These are phyloP conservation scores for Macrophya annulata DNA, from an alignment of 2,888 invertebrate genomes.

Conservation along the genomic window DNA sequence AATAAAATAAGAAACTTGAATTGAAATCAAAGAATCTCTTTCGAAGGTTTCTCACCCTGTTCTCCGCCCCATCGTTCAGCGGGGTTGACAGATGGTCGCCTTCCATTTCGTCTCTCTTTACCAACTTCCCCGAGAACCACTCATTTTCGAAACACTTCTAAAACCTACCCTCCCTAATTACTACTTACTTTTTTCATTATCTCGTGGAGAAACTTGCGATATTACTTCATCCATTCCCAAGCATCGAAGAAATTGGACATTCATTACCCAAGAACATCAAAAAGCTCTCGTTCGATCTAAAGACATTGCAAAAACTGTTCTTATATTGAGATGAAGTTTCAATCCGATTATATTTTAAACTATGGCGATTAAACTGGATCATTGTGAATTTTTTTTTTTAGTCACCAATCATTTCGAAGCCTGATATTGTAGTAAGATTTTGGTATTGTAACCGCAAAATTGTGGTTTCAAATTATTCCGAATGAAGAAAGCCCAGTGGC, in stretches of 20 bases:
- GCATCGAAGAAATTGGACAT: neutral
- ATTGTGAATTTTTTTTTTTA: too few relatives aligned
- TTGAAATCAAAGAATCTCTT: constrained; percentile 26
- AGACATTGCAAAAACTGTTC: neutral
- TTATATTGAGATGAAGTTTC: neutral
- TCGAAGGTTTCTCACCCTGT: constrained; percentile 23
- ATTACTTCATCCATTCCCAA: neutral
- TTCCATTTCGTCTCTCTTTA: constrained; percentile 1
- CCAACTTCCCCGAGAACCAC: neutral
- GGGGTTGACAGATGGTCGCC: constrained; percentile 45
- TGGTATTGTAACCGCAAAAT: neutral
- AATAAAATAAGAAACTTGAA: constrained; percentile 11
- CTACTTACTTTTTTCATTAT: constrained; percentile 11
- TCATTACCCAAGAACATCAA: neutral
- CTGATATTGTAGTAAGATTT: neutral
- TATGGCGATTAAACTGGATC: too few relatives aligned
- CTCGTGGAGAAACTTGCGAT: neutral
- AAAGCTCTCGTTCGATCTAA: neutral
- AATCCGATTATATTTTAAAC: too few relatives aligned
- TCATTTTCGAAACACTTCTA: constrained; percentile 32
- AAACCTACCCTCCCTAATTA: constrained; percentile 35
- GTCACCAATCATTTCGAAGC: neutral
- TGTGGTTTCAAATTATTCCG: neutral
- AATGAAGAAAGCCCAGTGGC: neutral
- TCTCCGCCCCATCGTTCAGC: constrained; percentile 45